Conservation (phyloP, 2,797 vertebrate species). For the Microctenopoma steveboyesi region DNA sequence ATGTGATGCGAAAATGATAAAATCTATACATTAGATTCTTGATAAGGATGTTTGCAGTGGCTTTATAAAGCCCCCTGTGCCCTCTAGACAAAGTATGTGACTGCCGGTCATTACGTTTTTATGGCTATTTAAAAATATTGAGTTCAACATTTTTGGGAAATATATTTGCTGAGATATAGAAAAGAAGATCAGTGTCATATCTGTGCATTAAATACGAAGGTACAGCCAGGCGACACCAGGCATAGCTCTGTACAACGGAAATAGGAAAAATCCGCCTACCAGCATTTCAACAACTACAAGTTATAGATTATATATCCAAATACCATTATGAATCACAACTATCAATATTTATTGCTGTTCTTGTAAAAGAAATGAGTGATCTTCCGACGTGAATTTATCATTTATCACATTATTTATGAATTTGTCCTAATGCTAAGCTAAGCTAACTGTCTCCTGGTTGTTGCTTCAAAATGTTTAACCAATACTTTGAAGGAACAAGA, state of each 20-base stretch:
- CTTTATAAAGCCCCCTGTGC: slow-evolving; percentile 14
- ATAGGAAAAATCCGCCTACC: too few species aligned
- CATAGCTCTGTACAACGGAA: too few species aligned
- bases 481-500: slow-evolving; percentile 11
- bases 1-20: slow-evolving; percentile 1
- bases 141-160: slow-evolving; percentile 19
- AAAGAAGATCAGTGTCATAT: background rate
- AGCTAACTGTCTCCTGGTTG: background rate
- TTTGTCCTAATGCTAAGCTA: background rate
- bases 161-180: slow-evolving; percentile 2
- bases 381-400: background rate
- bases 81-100: slow-evolving; percentile 22
- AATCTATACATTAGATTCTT: background rate
- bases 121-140: background rate
- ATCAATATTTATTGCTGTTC: background rate
- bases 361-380: background rate
- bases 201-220: background rate
- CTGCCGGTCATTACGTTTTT: slow-evolving; percentile 1
- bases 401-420: too few species aligned
- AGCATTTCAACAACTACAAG: too few species aligned
- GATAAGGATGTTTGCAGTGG: background rate
- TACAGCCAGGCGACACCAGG: too few species aligned
- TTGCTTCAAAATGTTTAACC: slow-evolving; percentile 19
- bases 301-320: too few species aligned
- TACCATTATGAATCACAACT: background rate